These are phyloP conservation scores for Pomacea maculata DNA, from an alignment of 1,140 invertebrate genomes.

Conservation along the genomic window DNA sequence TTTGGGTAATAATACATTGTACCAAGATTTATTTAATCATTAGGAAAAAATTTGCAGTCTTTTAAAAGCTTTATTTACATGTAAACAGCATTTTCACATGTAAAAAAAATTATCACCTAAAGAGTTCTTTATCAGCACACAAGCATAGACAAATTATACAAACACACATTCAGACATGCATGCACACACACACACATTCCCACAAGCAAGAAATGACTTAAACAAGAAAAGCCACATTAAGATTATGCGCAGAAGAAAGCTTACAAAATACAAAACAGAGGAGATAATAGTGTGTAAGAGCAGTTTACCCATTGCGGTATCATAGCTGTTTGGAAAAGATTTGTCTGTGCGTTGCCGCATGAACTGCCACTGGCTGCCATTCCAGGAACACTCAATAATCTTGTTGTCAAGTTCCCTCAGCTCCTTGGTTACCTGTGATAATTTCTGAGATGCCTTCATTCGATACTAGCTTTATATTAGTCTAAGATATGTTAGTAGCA, in stretches of 20 bases:
- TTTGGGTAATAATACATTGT: too few relatives aligned
- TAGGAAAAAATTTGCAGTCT: too few relatives aligned
- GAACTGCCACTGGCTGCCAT: slow-evolving; percentile 84
- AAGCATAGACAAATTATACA: neutral
- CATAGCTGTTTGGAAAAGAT: slow-evolving; percentile 90
- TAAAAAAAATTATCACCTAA: neutral
- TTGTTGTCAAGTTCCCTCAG: slow-evolving; percentile 86
- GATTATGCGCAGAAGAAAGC: neutral
- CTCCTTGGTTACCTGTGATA: slow-evolving; percentile 71
- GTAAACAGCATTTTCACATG: neutral
- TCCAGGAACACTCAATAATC: slow-evolving; percentile 92
- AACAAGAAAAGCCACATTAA: neutral
- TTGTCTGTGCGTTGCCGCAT: slow-evolving; percentile 98
- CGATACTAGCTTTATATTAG: neutral
- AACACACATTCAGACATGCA: neutral
- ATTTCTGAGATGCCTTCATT: neutral
- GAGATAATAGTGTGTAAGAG: neutral
- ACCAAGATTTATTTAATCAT: too few relatives aligned
- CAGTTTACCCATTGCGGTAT: slow-evolving; percentile 79
- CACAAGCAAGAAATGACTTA: neutral
- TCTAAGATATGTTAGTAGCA: neutral
- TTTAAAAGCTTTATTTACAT: too few relatives aligned
- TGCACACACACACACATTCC: neutral
- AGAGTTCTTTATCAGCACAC: neutral
- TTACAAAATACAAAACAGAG: neutral